These are phyloP conservation scores for Cariama cristata DNA, from an alignment of 2,113 vertebrate genomes.

Conservation along the genomic window DNA sequence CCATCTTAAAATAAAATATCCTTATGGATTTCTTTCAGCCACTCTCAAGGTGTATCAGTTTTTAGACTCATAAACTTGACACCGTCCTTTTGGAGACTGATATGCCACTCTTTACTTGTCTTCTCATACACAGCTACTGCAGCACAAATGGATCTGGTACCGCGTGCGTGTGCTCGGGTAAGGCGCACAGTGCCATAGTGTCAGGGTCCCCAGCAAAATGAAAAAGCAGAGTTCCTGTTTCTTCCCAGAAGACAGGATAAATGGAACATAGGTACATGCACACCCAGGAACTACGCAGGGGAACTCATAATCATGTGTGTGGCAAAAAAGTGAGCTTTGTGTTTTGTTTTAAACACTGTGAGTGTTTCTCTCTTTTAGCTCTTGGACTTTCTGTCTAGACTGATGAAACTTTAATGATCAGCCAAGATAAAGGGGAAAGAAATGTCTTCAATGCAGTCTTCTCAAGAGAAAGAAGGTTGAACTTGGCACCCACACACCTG, in stretches of 20 bases:
- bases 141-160: neutral
- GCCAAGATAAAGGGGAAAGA: neutral
- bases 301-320: neutral
- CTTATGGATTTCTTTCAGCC: neutral
- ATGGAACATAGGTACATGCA: neutral
- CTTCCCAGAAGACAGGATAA: neutral
- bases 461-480: neutral
- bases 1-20: neutral
- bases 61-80: neutral
- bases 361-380: neutral
- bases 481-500: neutral
- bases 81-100: neutral
- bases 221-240: neutral
- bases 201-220: neutral
- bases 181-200: neutral
- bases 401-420: neutral
- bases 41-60: neutral
- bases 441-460: neutral
- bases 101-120: neutral
- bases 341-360: neutral
- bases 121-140: neutral
- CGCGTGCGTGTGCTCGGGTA: rapidly evolving
- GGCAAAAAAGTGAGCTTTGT: neutral
- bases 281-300: rapidly evolving
- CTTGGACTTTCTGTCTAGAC: neutral